Percentiles rank a stretch among this genome's conserved stretches.
These are phyloP conservation scores for Syngnathoides biaculeatus DNA, from an alignment of 2,113 vertebrate species.

Conservation along the genomic window DNA sequence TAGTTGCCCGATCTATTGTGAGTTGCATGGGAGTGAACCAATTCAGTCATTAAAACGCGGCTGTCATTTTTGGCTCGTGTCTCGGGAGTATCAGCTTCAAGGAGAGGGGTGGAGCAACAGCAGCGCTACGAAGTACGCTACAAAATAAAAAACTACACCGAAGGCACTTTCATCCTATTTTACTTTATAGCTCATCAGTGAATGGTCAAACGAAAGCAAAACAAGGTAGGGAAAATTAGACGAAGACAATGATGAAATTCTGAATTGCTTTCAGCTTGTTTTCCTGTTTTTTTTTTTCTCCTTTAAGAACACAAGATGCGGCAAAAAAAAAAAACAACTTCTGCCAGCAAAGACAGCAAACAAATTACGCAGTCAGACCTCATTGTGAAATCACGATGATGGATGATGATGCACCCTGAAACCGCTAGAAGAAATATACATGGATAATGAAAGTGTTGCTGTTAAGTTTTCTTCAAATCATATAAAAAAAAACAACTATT, in stretches of 20 bases:
- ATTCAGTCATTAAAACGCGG: not conserved
- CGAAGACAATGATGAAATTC: slow-evolving; percentile 34
- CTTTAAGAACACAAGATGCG: slow-evolving; percentile 45
- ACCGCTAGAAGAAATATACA: slow-evolving; percentile 44
- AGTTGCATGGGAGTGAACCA: not conserved
- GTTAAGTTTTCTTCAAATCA: slow-evolving; percentile 35
- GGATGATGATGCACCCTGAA: slow-evolving; percentile 54
- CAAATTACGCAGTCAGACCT: slow-evolving; percentile 61
- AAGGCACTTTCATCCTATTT: slow-evolving; percentile 35
- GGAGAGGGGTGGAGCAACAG: no score
- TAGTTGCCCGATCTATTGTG: not conserved
- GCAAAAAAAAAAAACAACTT: slow-evolving; percentile 55
- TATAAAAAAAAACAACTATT: slow-evolving; percentile 19
- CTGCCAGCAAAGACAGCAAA: slow-evolving; percentile 66
- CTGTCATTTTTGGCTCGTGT: no score
- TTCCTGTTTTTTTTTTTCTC: slow-evolving; percentile 14
- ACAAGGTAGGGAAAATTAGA: slow-evolving; percentile 24
- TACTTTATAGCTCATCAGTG: slow-evolving; percentile 14
- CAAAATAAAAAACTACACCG: slow-evolving; percentile 21
- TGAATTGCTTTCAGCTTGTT: slow-evolving; percentile 28
- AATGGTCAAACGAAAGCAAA: slow-evolving; percentile 22
- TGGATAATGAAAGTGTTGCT: slow-evolving; percentile 27
- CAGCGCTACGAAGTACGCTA: no score
- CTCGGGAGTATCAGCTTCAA: no score
- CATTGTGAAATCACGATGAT: slow-evolving; percentile 52